Percentiles rank a stretch among this genome's conserved stretches.
Conservation (phyloP, 2,797 vertebrate species). For the Argentina silus region DNA sequence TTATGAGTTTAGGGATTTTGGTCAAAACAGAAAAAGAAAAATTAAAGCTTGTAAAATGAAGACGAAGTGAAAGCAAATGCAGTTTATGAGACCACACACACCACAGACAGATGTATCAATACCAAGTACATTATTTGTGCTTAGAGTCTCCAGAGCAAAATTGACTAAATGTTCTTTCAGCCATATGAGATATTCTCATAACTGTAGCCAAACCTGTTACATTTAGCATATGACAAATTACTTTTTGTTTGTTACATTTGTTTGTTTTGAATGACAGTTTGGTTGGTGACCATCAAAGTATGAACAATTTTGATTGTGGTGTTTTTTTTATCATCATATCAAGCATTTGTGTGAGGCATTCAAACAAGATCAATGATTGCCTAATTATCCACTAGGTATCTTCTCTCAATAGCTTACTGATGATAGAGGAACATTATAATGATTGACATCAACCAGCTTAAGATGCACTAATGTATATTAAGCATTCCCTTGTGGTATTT, state of each 20-base stretch:
- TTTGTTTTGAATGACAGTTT: conserved; percentile 2
- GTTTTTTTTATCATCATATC: not conserved
- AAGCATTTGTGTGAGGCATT: not conserved
- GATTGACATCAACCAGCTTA: no score
- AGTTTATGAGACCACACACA: conserved; percentile 65
- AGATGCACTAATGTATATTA: not conserved
- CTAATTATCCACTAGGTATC: no score
- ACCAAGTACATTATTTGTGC: not conserved
- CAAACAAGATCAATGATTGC: no score
- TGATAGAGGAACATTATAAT: not conserved
- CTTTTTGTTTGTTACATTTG: not conserved
- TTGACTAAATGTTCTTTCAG: conserved; percentile 27
- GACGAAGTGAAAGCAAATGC: conserved; percentile 68
- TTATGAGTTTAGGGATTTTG: conserved; percentile 71
- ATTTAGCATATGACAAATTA: conserved; percentile 38
- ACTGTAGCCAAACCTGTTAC: conserved; percentile 40
- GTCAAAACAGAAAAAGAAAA: conserved; percentile 62
- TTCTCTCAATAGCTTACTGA: not conserved
- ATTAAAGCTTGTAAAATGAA: conserved; percentile 72
- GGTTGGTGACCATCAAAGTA: conserved; percentile 3
- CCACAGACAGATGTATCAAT: not conserved
- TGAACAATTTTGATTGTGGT: conserved; percentile 3
- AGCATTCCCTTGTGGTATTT: not conserved
- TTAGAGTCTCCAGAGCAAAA: conserved; percentile 11
- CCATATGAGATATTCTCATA: conserved; percentile 48